Conservation (phyloP, 2,888 invertebrate genomes). For the Sclerodermus sp. region DNA sequence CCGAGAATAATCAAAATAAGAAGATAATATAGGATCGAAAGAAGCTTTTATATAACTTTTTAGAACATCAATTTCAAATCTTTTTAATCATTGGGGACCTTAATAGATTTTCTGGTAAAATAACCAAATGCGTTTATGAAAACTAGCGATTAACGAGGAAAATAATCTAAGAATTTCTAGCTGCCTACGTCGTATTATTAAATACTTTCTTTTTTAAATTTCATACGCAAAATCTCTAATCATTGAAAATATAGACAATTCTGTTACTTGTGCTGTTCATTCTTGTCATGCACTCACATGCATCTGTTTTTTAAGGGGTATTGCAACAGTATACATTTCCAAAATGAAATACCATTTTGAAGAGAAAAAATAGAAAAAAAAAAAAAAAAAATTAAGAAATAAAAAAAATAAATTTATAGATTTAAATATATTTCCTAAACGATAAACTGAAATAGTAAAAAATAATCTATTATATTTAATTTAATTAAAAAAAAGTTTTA, state of each 20-base stretch:
- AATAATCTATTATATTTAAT: slow-evolving; percentile 51
- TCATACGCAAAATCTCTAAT: slow-evolving; percentile 27
- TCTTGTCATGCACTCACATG: slow-evolving; percentile 40
- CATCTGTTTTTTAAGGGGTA: slow-evolving; percentile 23
- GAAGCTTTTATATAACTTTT: neutral
- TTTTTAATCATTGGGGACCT: neutral
- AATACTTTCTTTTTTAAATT: slow-evolving; percentile 30
- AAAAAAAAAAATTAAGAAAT: slow-evolving; percentile 18
- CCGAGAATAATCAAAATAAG: slow-evolving; percentile 11
- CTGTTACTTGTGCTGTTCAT: slow-evolving; percentile 35
- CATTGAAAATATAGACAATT: slow-evolving; percentile 35
- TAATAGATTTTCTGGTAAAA: neutral
- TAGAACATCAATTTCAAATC: neutral
- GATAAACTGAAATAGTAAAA: slow-evolving; percentile 51
- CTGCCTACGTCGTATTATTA: slow-evolving; percentile 40
- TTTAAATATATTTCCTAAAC: slow-evolving; percentile 46
- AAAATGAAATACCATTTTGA: slow-evolving; percentile 35
- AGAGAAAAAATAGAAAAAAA: slow-evolving; percentile 28
- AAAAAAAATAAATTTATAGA: slow-evolving; percentile 38
- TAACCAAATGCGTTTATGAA: neutral
- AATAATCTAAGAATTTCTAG: slow-evolving; percentile 41
- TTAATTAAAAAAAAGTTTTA: slow-evolving; percentile 42
- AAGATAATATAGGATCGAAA: slow-evolving; percentile 7
- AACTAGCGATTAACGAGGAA: slow-evolving; percentile 23
- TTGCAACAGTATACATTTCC: slow-evolving; percentile 36